phyloP scores from a whole-genome alignment of 2,888 invertebrate species.

The Dorcus hopei region DNA sequence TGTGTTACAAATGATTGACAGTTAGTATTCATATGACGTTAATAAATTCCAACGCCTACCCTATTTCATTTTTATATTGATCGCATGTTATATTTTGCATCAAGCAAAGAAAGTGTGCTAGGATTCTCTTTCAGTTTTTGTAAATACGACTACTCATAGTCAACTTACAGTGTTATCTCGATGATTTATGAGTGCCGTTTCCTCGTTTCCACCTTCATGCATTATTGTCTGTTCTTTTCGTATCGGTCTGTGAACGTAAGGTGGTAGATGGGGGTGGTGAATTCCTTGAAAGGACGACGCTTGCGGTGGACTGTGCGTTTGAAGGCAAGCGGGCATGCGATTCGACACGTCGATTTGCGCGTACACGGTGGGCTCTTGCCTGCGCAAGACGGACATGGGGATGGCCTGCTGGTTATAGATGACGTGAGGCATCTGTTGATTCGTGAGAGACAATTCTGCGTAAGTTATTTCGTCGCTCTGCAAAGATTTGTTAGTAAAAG shows the following conservation, averaged over 20 bases:
- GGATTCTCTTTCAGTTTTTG: no score
- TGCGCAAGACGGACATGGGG: constrained; percentile 47
- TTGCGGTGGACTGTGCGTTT: constrained; percentile 42
- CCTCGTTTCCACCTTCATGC: constrained; percentile 41
- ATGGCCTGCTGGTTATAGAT: constrained; percentile 48
- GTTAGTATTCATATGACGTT: no score
- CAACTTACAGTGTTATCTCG: constrained; percentile 43
- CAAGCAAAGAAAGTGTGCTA: no score
- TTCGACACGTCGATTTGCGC: constrained; percentile 54
- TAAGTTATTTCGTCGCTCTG: constrained; percentile 56
- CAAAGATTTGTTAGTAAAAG: constrained; percentile 15
- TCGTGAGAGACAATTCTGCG: constrained; percentile 53
- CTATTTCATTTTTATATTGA: no score
- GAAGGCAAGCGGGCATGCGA: constrained; percentile 31
- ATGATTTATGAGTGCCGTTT: constrained; percentile 44
- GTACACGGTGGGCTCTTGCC: constrained; percentile 55
- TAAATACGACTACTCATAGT: not conserved
- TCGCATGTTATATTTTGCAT: no score
- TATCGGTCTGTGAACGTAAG: constrained; percentile 42
- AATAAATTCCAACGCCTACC: no score
- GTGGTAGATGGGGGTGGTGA: constrained; percentile 44
- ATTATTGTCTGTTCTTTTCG: constrained; percentile 38
- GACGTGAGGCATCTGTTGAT: constrained; percentile 46
- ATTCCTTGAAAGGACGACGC: constrained; percentile 47
- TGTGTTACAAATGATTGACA: no score